These are phyloP conservation scores for Coremacera marginata DNA, from an alignment of 2,888 invertebrate genomes.

Conservation along the genomic window DNA sequence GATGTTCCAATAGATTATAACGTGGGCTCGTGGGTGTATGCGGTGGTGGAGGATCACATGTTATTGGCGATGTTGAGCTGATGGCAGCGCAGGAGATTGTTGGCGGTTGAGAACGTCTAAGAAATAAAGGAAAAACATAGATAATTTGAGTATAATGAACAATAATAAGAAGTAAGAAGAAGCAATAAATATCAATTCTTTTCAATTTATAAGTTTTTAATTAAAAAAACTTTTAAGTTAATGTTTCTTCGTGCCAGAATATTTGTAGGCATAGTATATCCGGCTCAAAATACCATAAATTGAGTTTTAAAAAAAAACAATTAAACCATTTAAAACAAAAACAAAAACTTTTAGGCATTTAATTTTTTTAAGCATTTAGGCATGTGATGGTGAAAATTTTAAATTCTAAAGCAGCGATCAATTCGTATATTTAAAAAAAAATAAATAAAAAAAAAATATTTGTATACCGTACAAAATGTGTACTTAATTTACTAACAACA, in stretches of 20 bases:
- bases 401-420: background rate
- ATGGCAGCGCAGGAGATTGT: conserved; percentile 44
- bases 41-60: conserved; percentile 22
- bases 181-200: background rate
- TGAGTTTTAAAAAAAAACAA: background rate
- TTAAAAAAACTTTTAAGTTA: no score
- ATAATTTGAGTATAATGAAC: background rate
- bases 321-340: background rate
- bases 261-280: no score
- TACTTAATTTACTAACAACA: background rate
- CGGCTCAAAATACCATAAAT: background rate
- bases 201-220: background rate
- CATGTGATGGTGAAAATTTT: background rate
- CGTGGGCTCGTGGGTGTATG: conserved; percentile 34
- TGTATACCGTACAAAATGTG: background rate
- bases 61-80: conserved; percentile 42
- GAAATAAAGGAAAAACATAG: conserved; percentile 1
- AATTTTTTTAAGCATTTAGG: background rate
- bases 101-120: conserved; percentile 49
- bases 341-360: no score
- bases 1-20: conserved; percentile 47
- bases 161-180: no score
- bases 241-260: no score
- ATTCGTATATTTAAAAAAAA: background rate
- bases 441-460: background rate